Base-by-base conservation (phyloP, 2,888 invertebrate genomes). In the Bibio marci region DNA sequence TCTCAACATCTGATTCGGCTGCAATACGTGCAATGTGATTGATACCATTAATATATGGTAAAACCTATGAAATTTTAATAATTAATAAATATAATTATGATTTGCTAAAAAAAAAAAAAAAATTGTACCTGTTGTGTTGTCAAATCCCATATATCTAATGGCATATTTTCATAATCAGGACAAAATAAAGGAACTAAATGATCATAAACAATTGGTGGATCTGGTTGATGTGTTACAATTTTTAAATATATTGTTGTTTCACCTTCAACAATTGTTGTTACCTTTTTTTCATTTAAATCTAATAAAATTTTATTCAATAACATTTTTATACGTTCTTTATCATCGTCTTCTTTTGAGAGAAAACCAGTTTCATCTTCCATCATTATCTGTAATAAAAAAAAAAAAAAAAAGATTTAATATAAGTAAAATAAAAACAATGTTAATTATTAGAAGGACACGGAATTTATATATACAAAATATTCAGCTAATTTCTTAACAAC, bases 401-500 rank as follows among this genome's bases (percentile, higher is more conserved):
- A 28, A 22, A 45, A 38, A 40, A 40, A 40, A 19, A 34, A 40
- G 41, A 18, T 18, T 38, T 37, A 34, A 25, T 30, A 35, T 37
- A 13, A 26, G n/a, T 5, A 19, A 33, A 28, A 15, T 6, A 35
- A 5, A 14, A 28, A 41, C 28, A 13, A n/a, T 35, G 6, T 35
- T 35, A 32, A 25, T 8, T 22, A 6, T 22, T 22, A 8, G 22
- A 6, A 6, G 8, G 8, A 13, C 6, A 18, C 17, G n/a, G 5
- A 19, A 33, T 4, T 27, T 19, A 34, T 15, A 28, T 22, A n/a
- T 59, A 81, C 80, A 56, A 95, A 65, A 62, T 91, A 94, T 54
- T 88, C 86, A 0, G 91, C 85, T 37, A 95, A 71, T 58, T 95
- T 95, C 53, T 85, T 88, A 0, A 95, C 87, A 8, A 94, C 85